Evolutionary conservation across 2,113 vertebrate species (phyloP).

Genomic region (Semicossyphus pulcher): DNA sequence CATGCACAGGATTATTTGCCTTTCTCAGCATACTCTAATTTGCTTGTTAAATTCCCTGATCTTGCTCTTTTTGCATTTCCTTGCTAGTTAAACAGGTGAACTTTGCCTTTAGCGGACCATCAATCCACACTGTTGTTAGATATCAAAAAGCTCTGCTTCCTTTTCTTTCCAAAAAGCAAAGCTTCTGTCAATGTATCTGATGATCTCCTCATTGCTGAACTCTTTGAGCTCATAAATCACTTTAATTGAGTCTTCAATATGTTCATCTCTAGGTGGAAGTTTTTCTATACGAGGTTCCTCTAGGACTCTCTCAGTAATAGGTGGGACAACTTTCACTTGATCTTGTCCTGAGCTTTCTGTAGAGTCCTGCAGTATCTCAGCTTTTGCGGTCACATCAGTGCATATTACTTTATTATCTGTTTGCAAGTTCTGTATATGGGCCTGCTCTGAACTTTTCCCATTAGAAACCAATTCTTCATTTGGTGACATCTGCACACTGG

Average conservation of each 20-base stretch:
- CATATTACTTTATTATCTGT: constrained; percentile 6
- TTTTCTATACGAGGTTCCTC: constrained; percentile 52
- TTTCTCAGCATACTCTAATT: constrained; percentile 29
- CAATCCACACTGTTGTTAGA: constrained; percentile 76
- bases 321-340: constrained; percentile 40
- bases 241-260: constrained; percentile 84
- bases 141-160: constrained; percentile 92
- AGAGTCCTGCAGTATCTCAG: constrained; percentile 9
- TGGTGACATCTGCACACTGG: constrained; percentile 9
- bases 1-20: constrained; percentile 46
- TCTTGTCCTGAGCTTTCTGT: constrained; percentile 15
- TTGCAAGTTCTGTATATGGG: constrained; percentile 13
- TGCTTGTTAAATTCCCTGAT: constrained; percentile 16
- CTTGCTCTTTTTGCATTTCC: not conserved
- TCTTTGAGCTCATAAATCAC: constrained; percentile 91
- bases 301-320: constrained; percentile 39
- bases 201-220: constrained; percentile 95
- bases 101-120: not conserved
- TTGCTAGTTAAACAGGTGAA: constrained; percentile 18
- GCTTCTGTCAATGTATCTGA: constrained; percentile 95
- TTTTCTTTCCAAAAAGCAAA: constrained; percentile 99
- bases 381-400: constrained; percentile 2
- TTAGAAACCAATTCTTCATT: constrained; percentile 36
- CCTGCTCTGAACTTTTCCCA: constrained; percentile 31
- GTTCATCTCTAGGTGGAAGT: constrained; percentile 47